A percentile compares a stretch with the other conserved stretches of the same genome.
phyloP scores from a whole-genome alignment of 2,113 vertebrate genomes.

The Perca schrenkii region DNA sequence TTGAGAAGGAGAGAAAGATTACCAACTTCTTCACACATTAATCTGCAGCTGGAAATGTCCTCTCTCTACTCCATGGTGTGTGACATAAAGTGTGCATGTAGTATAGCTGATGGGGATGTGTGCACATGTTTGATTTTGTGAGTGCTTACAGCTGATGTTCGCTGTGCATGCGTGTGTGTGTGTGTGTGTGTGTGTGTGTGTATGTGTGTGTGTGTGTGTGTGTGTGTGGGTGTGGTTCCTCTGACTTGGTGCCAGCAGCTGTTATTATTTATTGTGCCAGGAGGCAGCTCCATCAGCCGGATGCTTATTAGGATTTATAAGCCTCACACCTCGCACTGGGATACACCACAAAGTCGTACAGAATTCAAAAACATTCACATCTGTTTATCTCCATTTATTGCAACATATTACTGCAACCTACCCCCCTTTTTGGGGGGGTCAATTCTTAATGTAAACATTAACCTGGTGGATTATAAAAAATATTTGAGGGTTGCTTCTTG shows the following conservation, averaged over 20 bases:
- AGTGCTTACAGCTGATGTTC: conserved; percentile 13
- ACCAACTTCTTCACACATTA: conserved; percentile 43
- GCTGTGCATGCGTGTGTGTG: background rate
- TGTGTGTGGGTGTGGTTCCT: conserved; percentile 50
- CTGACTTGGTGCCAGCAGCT: conserved; percentile 47
- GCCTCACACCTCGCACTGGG: conserved; percentile 20
- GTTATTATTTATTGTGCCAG: conserved; percentile 65
- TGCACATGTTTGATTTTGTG: conserved; percentile 12
- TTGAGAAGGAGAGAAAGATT: conserved; percentile 52
- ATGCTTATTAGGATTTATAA: conserved; percentile 62
- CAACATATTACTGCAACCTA: background rate
- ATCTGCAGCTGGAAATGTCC: conserved; percentile 47
- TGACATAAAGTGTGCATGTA: conserved; percentile 1
- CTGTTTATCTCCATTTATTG: conserved; percentile 14
- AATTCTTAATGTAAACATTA: no score
- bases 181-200: conserved; percentile 24
- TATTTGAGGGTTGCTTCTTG: no score
- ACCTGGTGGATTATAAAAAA: no score
- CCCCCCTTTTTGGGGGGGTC: no score
- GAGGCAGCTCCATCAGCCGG: conserved; percentile 53
- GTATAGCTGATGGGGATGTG: conserved; percentile 22
- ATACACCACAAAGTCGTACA: conserved; percentile 38
- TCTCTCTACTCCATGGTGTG: conserved; percentile 15
- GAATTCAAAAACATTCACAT: conserved; percentile 29
- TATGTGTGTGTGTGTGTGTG: conserved; percentile 22